Evolutionary conservation across 2,888 invertebrate genomes (phyloP).

Genomic region (Thecocarcelia acutangulata): DNA sequence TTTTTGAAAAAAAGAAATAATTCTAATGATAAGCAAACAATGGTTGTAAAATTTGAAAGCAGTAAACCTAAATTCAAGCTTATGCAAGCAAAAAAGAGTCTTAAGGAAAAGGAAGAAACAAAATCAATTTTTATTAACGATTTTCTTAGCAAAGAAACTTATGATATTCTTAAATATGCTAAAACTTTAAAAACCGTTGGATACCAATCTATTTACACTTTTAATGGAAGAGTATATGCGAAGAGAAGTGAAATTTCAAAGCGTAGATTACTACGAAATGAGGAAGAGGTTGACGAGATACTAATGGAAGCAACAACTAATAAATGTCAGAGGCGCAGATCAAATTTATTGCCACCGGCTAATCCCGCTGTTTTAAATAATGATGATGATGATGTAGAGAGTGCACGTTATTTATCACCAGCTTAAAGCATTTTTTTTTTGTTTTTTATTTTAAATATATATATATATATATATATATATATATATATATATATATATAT

Average conservation of each 20-base stretch:
- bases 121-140: slow-evolving; percentile 8
- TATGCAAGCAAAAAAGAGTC: not conserved
- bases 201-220: not conserved
- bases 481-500: too few species aligned
- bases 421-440: too few species aligned
- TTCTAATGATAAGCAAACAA: slow-evolving; percentile 5
- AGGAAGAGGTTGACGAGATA: slow-evolving; percentile 26
- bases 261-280: not conserved
- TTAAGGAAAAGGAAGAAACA: slow-evolving; percentile 6
- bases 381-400: too few species aligned
- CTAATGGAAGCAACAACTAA: too few species aligned
- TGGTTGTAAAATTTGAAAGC: slow-evolving; percentile 24
- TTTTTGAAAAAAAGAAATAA: slow-evolving; percentile 4
- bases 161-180: slow-evolving; percentile 4
- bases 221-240: not conserved
- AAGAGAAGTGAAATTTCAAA: slow-evolving; percentile 11
- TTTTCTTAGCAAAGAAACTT: slow-evolving; percentile 3
- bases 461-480: too few species aligned
- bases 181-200: slow-evolving; percentile 19
- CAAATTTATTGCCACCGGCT: not conserved
- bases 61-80: slow-evolving; percentile 14
- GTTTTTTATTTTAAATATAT: too few species aligned
- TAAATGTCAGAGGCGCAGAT: slow-evolving; percentile 4
- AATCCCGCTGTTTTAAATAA: too few species aligned
- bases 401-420: too few species aligned